Evolutionary conservation across 2,113 vertebrate species (phyloP), one percentile per base, ranked within the genome.

Genomic region (Suncus etruscus): DNA sequence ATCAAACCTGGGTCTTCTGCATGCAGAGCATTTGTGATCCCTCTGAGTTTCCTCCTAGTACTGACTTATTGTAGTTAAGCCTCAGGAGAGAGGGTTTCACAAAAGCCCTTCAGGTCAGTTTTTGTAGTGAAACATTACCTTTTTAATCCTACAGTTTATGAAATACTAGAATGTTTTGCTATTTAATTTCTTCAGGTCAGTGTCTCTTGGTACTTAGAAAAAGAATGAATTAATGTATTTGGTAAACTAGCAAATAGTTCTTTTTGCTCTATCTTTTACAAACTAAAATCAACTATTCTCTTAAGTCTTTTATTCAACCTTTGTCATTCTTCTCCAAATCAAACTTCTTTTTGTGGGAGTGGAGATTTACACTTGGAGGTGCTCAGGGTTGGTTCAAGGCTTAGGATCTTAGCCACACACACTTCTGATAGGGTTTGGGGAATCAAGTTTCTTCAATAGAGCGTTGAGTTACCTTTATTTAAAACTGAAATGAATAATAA

Each of bases 401-500:
- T 61, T 61, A 61, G 58, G 54, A 58, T 16, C 39, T 39, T 39
- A 39, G 39, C 39, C 39, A 39, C 39, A 39, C 39, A 39, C 14
- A 61, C 58, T 61, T 20, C 58, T 61, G 16, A 5, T 61, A 20
- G 18, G 58, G 18, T 22, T 18, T 22, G 18, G 18, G 58, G 51
- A 32, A 45, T 63, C 65, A 54, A 32, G 79, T 27, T 77, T 86
- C 32, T 32, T 86, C 31, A 91, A 76, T 4, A 83, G 14, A 20
- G 51, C 18, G 39, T 69, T 58, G 18, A 61, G 39, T 74, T n/a
- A 70, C 6, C 5, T 25, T 32, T 82, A 50, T 39, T 29, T 25
- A 72, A 69, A 85, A 78, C n/a, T 61, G 15, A 58, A 68, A 75
- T 50, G 69, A 93, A 83, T 74, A 80, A 51, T 63, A 69, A 8